Conservation (phyloP, 2,113 vertebrate genomes). For the Procavia capensis region DNA sequence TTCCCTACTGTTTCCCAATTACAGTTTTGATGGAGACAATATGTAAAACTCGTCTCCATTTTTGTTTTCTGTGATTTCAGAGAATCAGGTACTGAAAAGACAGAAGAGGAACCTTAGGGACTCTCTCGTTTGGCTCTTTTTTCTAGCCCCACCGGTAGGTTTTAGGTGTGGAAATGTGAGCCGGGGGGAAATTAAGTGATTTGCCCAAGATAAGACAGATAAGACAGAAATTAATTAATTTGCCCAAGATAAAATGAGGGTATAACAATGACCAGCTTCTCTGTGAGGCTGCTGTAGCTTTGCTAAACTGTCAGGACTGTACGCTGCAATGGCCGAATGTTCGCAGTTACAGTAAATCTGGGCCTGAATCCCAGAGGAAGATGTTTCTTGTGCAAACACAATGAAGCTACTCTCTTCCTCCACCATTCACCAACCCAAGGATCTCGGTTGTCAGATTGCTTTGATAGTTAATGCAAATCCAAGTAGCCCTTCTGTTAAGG, state of each 20-base stretch:
- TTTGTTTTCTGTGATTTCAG: neutral
- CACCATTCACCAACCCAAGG: neutral
- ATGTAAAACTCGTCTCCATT: neutral
- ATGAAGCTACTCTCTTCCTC: neutral
- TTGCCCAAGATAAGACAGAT: neutral
- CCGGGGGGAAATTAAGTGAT: neutral
- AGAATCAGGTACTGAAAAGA: neutral
- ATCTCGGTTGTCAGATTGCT: neutral
- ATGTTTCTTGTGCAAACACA: neutral
- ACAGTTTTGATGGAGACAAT: neutral
- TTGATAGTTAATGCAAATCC: neutral
- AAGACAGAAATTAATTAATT: neutral
- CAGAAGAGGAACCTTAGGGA: neutral
- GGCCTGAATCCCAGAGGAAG: neutral
- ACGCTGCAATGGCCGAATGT: neutral
- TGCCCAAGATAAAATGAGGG: neutral
- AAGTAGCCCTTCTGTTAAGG: neutral
- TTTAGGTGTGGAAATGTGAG: neutral
- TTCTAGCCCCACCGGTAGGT: neutral
- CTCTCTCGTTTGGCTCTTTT: neutral
- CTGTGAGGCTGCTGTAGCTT: neutral
- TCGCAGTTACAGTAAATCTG: fast-evolving
- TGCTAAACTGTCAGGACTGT: neutral
- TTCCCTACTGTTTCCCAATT: neutral
- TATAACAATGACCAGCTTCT: neutral